phyloP scores from a whole-genome alignment of 2,113 vertebrate genomes.

The Tragelaphus scriptus region DNA sequence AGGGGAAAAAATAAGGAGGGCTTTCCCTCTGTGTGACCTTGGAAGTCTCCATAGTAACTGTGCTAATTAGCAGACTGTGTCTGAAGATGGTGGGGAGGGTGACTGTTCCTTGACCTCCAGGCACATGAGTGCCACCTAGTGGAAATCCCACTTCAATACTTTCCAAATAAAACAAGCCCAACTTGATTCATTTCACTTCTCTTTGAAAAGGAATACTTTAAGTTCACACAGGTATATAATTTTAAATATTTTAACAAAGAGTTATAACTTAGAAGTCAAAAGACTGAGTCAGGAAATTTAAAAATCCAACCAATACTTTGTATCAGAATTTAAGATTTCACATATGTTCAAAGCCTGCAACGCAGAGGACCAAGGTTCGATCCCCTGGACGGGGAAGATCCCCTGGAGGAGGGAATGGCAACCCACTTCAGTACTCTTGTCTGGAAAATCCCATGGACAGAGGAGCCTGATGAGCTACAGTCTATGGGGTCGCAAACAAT shows the following conservation, averaged over 20 bases:
- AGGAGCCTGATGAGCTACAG: background rate
- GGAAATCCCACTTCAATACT: slow-evolving; percentile 17
- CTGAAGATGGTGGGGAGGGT: rapidly evolving
- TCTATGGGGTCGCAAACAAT: background rate
- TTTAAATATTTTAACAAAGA: slow-evolving; percentile 27
- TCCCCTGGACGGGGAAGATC: background rate
- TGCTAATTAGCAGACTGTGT: background rate
- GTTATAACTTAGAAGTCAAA: background rate
- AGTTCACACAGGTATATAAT: background rate
- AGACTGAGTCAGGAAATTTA: background rate
- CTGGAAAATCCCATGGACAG: background rate
- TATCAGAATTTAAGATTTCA: background rate
- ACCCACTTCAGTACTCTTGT: background rate
- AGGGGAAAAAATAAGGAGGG: background rate
- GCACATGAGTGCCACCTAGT: slow-evolving; percentile 60
- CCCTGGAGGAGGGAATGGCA: background rate
- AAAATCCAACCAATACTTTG: background rate
- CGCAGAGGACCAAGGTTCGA: background rate
- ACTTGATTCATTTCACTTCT: background rate
- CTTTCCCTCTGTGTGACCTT: background rate
- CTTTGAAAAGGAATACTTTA: background rate
- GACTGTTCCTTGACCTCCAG: background rate
- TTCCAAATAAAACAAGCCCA: background rate
- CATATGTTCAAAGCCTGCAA: background rate
- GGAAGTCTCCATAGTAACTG: slow-evolving; percentile 29